Evolutionary conservation across 2,113 vertebrate species (phyloP).

Genomic region (Dascyllus trimaculatus): DNA sequence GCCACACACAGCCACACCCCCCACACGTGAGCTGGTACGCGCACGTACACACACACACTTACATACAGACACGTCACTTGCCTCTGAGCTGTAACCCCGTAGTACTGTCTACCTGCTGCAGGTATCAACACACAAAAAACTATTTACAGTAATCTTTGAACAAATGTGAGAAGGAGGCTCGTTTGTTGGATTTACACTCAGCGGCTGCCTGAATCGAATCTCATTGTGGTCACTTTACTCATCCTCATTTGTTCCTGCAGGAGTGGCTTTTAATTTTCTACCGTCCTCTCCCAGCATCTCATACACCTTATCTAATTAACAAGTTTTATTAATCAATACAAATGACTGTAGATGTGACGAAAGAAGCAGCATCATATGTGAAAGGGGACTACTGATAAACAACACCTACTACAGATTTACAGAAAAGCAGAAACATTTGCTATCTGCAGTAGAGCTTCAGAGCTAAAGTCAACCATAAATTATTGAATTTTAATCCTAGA

Average conservation of each 20-base stretch:
- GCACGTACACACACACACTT: conserved; percentile 11
- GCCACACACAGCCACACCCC: conserved; percentile 17
- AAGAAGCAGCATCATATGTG: background rate
- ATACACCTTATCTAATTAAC: conserved; percentile 38
- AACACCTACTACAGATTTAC: conserved; percentile 3
- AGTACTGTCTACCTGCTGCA: conserved; percentile 34
- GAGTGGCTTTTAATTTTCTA: background rate
- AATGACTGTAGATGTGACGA: conserved; percentile 36
- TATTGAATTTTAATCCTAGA: background rate
- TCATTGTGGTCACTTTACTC: conserved; percentile 12
- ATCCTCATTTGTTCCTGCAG: conserved; percentile 9
- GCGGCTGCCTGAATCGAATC: background rate
- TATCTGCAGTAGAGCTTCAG: background rate
- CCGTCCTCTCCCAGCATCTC: background rate
- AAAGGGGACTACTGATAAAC: background rate
- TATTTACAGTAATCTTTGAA: conserved; percentile 61
- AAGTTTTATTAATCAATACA: conserved; percentile 54
- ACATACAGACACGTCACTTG: conserved; percentile 21
- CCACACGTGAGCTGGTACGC: conserved; percentile 4
- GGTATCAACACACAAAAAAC: conserved; percentile 54
- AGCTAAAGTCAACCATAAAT: background rate
- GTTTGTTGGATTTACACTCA: conserved; percentile 53
- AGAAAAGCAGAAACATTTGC: background rate
- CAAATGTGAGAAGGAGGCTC: background rate
- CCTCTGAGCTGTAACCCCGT: conserved; percentile 5